Evolutionary conservation across 2,113 vertebrate species (phyloP).

Genomic region (Leptobrachium leishanense): DNA sequence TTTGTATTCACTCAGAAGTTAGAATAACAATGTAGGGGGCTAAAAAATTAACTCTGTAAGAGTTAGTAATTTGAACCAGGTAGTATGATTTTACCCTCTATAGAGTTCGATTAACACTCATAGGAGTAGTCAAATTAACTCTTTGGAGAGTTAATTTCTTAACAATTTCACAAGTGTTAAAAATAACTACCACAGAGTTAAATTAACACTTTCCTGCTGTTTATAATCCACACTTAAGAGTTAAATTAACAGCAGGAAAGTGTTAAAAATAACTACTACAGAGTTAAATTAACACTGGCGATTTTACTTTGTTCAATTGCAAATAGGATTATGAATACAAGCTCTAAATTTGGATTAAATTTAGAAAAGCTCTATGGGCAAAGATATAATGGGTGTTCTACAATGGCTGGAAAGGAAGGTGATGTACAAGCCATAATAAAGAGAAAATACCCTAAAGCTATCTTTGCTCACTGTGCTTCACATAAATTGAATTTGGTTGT

Average conservation of each 20-base stretch:
- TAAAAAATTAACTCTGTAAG: background rate
- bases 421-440: background rate
- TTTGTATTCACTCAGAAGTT: background rate
- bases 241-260: too few species aligned
- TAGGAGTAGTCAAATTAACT: background rate
- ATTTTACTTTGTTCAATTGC: background rate
- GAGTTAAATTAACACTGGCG: too few species aligned
- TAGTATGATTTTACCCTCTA: background rate
- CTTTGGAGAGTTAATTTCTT: background rate
- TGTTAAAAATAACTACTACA: too few species aligned
- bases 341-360: constrained; percentile 10
- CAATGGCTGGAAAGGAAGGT: constrained; percentile 8
- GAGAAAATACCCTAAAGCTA: constrained; percentile 7
- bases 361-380: background rate
- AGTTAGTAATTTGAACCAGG: background rate
- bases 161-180: background rate
- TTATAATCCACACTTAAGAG: too few species aligned
- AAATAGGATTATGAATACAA: constrained; percentile 1
- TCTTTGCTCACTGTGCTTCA: constrained; percentile 3
- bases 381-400: constrained; percentile 1
- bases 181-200: too few species aligned
- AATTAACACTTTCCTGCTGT: too few species aligned
- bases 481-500: constrained; percentile 10
- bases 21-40: background rate
- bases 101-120: background rate